Base-by-base conservation (phyloP, 2,888 invertebrate genomes). In the Opisthograptis luteolata region DNA sequence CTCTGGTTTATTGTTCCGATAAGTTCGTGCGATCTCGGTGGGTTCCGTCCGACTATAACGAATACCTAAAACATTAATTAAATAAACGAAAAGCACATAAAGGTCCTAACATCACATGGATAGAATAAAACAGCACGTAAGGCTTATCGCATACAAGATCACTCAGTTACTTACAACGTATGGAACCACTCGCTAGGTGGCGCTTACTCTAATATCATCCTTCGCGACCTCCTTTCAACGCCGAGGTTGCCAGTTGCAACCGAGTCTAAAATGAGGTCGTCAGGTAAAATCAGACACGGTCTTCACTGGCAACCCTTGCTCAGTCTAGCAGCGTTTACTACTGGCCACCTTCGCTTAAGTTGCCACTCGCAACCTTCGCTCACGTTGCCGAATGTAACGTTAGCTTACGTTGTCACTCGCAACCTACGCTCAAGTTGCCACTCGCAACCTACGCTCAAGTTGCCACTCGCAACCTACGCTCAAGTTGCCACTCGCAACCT, bases 101-200 rank as follows among this genome's bases (percentile, higher is more conserved):
- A 51, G 25, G 43, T 43, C 6, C 44, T 20, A 43, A 52, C 31
- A 51, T 48, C 41, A 46, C 45, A 48, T 41, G 19, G n/a, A 24
- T 24, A 46, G 9, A 54, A 39, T 34, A 32, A 35, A 53, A 48
- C 44, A 43, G 42, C 40, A 53, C 9, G 47, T 47, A 30, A 50
- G 19, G 19, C 24, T 14, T 24, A 36, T 13, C 24, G 42, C 53
- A 37, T 54, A 55, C 25, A 58, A 58, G 55, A 60, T 60, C 60
- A 57, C 49, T 55, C 36, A 15, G 48, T 55, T 53, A 27, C 48
- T 53, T 55, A 59, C 46, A 37, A 46, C 50, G 44, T 28, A 31
- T 13, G 13, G 3, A 25, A 39, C 49, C 42, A 31, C 24, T 30
- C 30, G 2, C 3, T 12, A 1, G 42, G 35, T 37, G 48, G 49